These are phyloP conservation scores for Hoplias malabaricus DNA, from an alignment of 2,113 vertebrate species.

Conservation along the genomic window DNA sequence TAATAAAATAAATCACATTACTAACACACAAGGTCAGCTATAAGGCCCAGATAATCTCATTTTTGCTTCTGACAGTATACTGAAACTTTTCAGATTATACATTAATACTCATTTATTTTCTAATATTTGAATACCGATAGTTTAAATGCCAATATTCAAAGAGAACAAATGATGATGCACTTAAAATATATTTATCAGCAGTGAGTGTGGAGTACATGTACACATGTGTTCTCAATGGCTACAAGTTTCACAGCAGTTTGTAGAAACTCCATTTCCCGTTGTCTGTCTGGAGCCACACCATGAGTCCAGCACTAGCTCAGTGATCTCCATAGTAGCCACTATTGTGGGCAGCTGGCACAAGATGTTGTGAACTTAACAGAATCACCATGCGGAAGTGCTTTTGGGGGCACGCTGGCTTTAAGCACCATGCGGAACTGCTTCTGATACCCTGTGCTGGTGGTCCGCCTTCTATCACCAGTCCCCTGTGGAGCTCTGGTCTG, in stretches of 20 bases:
- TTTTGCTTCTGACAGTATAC: no score
- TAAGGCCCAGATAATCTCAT: no score
- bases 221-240: background rate
- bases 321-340: conserved; percentile 19
- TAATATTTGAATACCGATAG: no score
- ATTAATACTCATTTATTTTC: no score
- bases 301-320: background rate
- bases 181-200: no score
- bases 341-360: conserved; percentile 22
- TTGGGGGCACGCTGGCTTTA: background rate
- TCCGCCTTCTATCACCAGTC: background rate
- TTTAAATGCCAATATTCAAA: no score
- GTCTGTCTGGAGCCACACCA: background rate
- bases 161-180: no score
- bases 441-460: background rate
- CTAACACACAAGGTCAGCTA: no score
- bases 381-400: conserved; percentile 17
- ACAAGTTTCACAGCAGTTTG: background rate
- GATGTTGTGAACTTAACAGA: conserved; percentile 16
- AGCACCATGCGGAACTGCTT: background rate
- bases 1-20: no score
- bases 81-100: no score
- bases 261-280: background rate
- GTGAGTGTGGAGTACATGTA: no score
- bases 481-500: conserved; percentile 3